Percentiles rank a stretch among this genome's conserved stretches.
These are phyloP conservation scores for Tragelaphus buxtoni DNA, from an alignment of 2,113 vertebrate species.

Conservation along the genomic window DNA sequence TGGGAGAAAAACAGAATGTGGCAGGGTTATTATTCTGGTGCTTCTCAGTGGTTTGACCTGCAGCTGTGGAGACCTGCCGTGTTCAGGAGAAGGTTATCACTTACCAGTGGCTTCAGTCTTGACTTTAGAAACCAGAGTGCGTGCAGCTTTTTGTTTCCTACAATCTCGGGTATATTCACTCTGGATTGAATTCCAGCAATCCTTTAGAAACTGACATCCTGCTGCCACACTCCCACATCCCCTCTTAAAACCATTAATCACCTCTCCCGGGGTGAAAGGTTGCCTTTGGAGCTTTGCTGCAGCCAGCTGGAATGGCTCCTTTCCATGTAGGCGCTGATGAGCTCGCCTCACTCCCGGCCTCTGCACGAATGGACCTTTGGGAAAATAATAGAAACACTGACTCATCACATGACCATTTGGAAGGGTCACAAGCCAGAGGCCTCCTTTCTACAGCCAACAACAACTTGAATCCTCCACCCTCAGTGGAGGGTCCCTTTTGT, in stretches of 20 bases:
- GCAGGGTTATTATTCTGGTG: not conserved
- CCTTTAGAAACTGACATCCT: not conserved
- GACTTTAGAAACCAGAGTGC: not conserved
- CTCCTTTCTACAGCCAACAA: not conserved
- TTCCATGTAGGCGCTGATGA: slow-evolving; percentile 13
- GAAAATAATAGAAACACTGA: slow-evolving; percentile 44
- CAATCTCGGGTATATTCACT: not conserved
- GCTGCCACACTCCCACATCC: not conserved
- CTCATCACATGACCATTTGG: slow-evolving; percentile 40
- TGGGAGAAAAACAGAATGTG: not conserved
- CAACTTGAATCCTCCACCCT: not conserved
- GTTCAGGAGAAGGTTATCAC: not conserved
- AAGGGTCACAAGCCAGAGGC: slow-evolving; percentile 40
- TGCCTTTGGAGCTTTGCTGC: not conserved
- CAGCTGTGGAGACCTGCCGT: not conserved
- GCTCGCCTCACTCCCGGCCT: slow-evolving; percentile 32
- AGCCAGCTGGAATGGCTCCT: slow-evolving; percentile 6
- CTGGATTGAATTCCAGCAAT: not conserved
- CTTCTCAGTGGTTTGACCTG: not conserved
- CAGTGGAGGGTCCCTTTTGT: slow-evolving; percentile 21
- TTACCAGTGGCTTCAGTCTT: not conserved
- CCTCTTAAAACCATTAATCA: slow-evolving; percentile 29
- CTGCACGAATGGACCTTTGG: not conserved
- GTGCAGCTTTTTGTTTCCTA: not conserved
- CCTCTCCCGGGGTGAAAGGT: slow-evolving; percentile 10